Conservation (phyloP, 2,888 invertebrate species). For the Chrysotoxum bicinctum region DNA sequence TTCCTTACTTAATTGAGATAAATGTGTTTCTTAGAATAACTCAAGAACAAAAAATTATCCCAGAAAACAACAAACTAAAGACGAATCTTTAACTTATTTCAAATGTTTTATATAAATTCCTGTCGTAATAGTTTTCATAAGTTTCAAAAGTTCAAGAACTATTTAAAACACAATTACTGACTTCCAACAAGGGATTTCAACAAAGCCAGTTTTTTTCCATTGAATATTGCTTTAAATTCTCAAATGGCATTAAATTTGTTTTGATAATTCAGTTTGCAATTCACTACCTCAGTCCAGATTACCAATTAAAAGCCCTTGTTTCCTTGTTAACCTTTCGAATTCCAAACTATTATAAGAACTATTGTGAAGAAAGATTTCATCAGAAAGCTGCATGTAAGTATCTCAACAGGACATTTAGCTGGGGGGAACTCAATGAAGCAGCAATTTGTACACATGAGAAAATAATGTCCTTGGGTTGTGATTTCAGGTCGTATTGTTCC, state of each 20-base stretch:
- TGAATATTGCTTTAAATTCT: too few species aligned
- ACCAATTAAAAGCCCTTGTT: background rate
- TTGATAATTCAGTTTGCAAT: background rate
- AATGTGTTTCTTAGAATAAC: too few species aligned
- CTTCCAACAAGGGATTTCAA: too few species aligned
- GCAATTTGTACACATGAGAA: background rate
- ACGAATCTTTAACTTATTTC: too few species aligned
- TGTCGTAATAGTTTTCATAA: too few species aligned
- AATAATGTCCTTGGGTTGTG: background rate
- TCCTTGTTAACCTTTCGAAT: background rate
- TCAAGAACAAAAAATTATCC: too few species aligned
- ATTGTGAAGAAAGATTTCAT: background rate
- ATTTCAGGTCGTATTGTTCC: background rate
- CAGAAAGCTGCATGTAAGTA: background rate
- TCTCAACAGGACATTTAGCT: background rate
- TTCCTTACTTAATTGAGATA: too few species aligned
- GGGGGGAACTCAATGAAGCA: background rate
- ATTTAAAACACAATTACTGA: too few species aligned
- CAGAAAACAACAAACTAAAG: too few species aligned
- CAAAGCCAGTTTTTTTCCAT: too few species aligned
- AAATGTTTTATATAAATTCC: too few species aligned
- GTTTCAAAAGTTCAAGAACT: too few species aligned
- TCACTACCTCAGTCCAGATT: background rate
- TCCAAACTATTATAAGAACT: background rate
- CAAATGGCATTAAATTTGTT: background rate